Conservation (phyloP, 2,113 vertebrate genomes). For the Vanacampus margaritifer region DNA sequence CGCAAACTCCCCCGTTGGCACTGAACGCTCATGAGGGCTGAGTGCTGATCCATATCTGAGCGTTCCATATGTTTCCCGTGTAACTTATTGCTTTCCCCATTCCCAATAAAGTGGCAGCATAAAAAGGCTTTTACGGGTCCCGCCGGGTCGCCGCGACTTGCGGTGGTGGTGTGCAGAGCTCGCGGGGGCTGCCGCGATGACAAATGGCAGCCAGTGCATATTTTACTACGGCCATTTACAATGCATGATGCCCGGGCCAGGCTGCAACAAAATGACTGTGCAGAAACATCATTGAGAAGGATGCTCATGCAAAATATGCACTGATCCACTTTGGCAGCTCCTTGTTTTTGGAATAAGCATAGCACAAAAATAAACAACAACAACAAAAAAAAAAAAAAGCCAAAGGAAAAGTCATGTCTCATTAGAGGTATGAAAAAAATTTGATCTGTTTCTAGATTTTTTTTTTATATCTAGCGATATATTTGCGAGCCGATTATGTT, state of each 20-base stretch:
- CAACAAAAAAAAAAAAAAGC: background rate
- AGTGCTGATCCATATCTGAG: constrained; percentile 63
- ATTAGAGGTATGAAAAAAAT: too few species aligned
- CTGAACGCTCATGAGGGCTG: constrained; percentile 6
- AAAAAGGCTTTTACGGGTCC: constrained; percentile 71
- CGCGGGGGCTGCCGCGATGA: constrained; percentile 57
- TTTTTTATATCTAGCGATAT: too few species aligned
- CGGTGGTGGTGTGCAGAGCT: constrained; percentile 47
- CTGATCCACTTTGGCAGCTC: background rate
- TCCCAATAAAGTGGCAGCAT: constrained; percentile 72
- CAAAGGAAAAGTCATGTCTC: too few species aligned
- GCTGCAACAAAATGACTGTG: constrained; percentile 52
- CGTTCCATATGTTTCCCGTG: constrained; percentile 58
- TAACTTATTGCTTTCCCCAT: constrained; percentile 69
- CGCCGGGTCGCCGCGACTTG: constrained; percentile 61
- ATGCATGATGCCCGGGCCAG: constrained; percentile 56
- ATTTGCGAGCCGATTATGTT: too few species aligned
- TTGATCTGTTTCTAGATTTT: too few species aligned
- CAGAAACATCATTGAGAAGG: constrained; percentile 42
- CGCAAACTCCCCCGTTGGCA: background rate
- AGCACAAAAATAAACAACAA: background rate
- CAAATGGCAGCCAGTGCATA: constrained; percentile 63
- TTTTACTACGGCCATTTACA: constrained; percentile 69
- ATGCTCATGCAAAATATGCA: background rate
- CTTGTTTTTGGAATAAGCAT: background rate